These are phyloP conservation scores for Caenorhabditis wallacei DNA, from an alignment of 2,888 invertebrate genomes.

Conservation along the genomic window DNA sequence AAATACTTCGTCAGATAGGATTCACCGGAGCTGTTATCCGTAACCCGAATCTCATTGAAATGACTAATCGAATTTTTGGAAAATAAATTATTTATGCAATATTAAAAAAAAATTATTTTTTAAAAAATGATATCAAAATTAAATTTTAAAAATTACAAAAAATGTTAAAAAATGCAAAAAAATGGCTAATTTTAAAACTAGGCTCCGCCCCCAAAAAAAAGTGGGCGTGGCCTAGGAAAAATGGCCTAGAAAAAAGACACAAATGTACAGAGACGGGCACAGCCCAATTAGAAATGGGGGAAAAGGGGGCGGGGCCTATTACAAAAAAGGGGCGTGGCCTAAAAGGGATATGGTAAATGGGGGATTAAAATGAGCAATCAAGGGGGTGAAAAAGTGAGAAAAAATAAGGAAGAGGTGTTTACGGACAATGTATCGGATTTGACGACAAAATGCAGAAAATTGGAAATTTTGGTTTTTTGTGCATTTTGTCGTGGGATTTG, in stretches of 20 bases:
- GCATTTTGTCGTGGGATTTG: too few relatives aligned
- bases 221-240: too few relatives aligned
- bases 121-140: neutral
- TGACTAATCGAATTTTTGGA: constrained; percentile 56
- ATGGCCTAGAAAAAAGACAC: too few relatives aligned
- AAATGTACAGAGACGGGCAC: constrained; percentile 17
- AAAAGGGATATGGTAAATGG: too few relatives aligned
- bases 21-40: constrained; percentile 64
- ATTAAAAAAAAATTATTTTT: neutral
- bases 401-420: neutral
- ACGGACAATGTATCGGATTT: too few relatives aligned
- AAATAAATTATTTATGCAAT: neutral
- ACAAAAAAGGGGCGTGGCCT: too few relatives aligned
- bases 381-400: neutral
- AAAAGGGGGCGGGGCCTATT: too few relatives aligned
- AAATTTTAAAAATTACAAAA: constrained; percentile 15
- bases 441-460: too few relatives aligned
- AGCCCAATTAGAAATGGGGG: constrained; percentile 8
- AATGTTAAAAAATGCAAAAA: constrained; percentile 4
- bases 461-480: too few relatives aligned
- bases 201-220: neutral
- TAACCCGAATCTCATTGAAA: constrained; percentile 62
- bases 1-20: constrained; percentile 54
- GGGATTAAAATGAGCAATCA: too few relatives aligned
- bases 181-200: neutral